These are phyloP conservation scores for human DNA, from an alignment of 2,113 vertebrate genomes.

Conservation along the genomic window DNA sequence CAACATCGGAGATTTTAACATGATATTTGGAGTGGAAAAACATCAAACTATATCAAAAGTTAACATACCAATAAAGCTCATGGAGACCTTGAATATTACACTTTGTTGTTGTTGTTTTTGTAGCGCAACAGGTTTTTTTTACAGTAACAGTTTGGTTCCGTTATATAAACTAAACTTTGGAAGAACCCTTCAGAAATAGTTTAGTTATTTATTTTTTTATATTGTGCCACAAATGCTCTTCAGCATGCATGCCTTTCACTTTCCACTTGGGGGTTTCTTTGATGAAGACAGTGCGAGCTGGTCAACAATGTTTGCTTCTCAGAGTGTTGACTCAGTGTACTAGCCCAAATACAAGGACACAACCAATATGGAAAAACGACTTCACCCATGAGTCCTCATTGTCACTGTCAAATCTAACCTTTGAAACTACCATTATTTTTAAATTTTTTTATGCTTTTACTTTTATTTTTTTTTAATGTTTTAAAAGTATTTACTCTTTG, in stretches of 20 bases:
- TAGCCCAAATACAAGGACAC: neutral
- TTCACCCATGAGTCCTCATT: rapidly evolving
- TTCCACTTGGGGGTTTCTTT: neutral
- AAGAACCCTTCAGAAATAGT: neutral
- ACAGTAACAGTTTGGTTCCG: neutral
- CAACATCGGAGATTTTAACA: too few species aligned
- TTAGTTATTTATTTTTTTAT: too few species aligned
- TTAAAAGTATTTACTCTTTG: too few species aligned
- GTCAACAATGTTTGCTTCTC: neutral
- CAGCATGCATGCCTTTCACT: neutral
- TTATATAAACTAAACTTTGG: neutral
- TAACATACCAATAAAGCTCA: neutral
- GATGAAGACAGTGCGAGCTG: neutral
- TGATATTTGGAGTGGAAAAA: too few species aligned
- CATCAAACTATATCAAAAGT: too few species aligned
- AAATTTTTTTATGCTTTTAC: neutral
- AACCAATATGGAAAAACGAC: neutral
- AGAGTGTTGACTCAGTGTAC: rapidly evolving
- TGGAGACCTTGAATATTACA: neutral
- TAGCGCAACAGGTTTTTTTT: neutral
- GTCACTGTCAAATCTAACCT: neutral
- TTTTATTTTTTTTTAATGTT: too few species aligned
- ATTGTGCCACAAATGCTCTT: too few species aligned
- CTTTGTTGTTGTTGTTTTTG: neutral
- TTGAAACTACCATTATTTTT: neutral